Conservation (phyloP, 2,797 vertebrate genomes). For the Mormyrus proboscirostris region DNA sequence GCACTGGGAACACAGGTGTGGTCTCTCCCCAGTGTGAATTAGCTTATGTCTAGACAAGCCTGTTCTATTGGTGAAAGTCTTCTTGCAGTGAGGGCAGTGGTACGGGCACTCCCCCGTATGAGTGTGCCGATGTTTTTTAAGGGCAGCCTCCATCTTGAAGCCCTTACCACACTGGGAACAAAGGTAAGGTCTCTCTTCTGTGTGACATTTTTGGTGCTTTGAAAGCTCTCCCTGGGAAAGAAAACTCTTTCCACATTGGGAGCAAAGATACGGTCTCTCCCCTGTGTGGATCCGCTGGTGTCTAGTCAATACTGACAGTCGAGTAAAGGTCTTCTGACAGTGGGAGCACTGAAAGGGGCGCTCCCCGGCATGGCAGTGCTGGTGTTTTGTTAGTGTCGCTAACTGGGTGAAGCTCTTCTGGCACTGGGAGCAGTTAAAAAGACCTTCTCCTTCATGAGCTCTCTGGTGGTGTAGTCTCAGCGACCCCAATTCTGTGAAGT, state of each 20-base stretch:
- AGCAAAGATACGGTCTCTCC: constrained; percentile 47
- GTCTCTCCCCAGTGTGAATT: constrained; percentile 53
- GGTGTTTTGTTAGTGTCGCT: constrained; percentile 51
- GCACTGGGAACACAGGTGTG: constrained; percentile 47
- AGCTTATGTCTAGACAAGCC: constrained; percentile 49
- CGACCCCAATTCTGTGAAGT: constrained; percentile 28
- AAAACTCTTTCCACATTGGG: constrained; percentile 50
- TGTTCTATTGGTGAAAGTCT: constrained; percentile 50
- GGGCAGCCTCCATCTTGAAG: constrained; percentile 52
- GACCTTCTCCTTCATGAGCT: constrained; percentile 37
- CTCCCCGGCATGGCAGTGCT: constrained; percentile 47
- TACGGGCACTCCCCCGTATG: constrained; percentile 47
- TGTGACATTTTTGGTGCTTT: constrained; percentile 53
- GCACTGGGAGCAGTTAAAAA: constrained; percentile 39
- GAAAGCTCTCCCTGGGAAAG: constrained; percentile 49
- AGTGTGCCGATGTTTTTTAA: constrained; percentile 45
- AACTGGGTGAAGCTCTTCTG: constrained; percentile 54
- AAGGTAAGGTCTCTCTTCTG: constrained; percentile 40
- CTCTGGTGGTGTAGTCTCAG: constrained; percentile 33
- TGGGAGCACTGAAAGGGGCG: constrained; percentile 45
- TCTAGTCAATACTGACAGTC: constrained; percentile 48
- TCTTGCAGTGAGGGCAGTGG: constrained; percentile 37
- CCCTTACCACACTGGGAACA: constrained; percentile 49
- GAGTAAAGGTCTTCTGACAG: constrained; percentile 53
- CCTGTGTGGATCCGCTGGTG: constrained; percentile 34